phyloP scores from a whole-genome alignment of 2,888 invertebrate genomes.

The Scaptodrosophila latifasciaeformis region DNA sequence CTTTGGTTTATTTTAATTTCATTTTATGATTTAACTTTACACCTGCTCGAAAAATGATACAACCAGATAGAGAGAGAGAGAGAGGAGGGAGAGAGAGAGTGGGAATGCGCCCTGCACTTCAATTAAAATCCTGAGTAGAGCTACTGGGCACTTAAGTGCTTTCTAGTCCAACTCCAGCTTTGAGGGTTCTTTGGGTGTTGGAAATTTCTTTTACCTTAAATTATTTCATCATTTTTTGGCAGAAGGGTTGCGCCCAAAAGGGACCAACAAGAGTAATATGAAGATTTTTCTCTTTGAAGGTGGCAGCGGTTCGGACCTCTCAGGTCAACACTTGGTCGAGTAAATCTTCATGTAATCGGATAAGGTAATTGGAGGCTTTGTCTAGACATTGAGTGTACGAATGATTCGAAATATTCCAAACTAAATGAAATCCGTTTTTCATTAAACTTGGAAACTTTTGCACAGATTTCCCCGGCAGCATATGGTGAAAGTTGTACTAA shows the following conservation, averaged over 20 bases:
- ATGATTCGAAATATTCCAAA: no score
- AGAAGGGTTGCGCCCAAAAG: no score
- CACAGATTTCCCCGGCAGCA: constrained; percentile 52
- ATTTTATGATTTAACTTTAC: constrained; percentile 74
- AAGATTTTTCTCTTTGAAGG: constrained; percentile 32
- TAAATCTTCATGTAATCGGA: constrained; percentile 73
- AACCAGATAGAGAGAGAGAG: constrained; percentile 6
- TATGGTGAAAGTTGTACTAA: constrained; percentile 32
- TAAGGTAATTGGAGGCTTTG: constrained; percentile 74
- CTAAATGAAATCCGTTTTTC: no score
- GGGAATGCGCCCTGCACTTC: constrained; percentile 56
- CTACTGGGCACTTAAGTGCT: constrained; percentile 61
- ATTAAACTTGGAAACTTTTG: no score
- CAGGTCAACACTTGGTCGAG: constrained; percentile 44
- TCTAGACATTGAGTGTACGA: constrained; percentile 73
- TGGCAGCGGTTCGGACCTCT: no score
- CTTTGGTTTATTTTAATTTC: constrained; percentile 71
- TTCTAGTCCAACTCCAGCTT: constrained; percentile 38
- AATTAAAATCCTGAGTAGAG: constrained; percentile 63
- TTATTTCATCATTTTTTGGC: constrained; percentile 59
- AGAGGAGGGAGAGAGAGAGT: constrained; percentile 18
- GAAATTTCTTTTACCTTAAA: constrained; percentile 49
- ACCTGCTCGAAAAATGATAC: constrained; percentile 58
- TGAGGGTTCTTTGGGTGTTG: constrained; percentile 28
- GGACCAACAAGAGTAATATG: constrained; percentile 49